Percentiles rank a stretch among this genome's conserved stretches.
Conservation (phyloP, 2,797 vertebrate species). For the Simalia tracyae region DNA sequence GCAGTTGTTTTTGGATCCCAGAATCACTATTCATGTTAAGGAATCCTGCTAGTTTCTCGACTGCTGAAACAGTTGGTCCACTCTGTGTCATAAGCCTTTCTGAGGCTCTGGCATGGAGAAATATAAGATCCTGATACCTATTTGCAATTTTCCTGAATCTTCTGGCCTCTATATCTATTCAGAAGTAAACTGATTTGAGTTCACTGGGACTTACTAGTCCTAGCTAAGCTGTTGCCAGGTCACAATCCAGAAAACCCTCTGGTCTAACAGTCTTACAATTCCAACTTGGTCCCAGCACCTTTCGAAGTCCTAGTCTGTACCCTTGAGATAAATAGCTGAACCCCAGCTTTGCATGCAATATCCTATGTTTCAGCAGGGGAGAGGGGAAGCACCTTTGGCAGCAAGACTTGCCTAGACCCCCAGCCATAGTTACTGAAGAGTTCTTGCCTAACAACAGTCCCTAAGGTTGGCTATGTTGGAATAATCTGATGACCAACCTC, state of each 20-base stretch:
- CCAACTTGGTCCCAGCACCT: neutral
- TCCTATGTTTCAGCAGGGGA: neutral
- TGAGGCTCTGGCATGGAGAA: neutral
- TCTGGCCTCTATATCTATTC: neutral
- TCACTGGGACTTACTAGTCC: neutral
- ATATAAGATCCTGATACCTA: neutral
- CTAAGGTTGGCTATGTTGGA: neutral
- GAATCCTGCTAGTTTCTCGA: neutral
- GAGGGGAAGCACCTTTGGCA: neutral
- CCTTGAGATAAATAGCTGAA: neutral
- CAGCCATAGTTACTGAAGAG: no score
- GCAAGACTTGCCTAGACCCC: neutral
- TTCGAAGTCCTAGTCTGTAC: neutral
- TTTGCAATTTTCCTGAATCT: neutral
- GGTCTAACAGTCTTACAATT: neutral
- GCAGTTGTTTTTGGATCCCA: neutral
- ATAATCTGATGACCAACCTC: neutral
- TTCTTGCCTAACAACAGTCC: neutral
- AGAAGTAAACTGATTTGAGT: neutral
- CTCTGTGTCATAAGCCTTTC: neutral
- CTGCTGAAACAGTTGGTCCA: neutral
- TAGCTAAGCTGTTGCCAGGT: neutral
- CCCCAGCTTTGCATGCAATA: neutral
- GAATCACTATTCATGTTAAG: neutral
- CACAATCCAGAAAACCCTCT: neutral